These are phyloP conservation scores for Dioctria linearis DNA, from an alignment of 2,888 invertebrate species.

Conservation along the genomic window DNA sequence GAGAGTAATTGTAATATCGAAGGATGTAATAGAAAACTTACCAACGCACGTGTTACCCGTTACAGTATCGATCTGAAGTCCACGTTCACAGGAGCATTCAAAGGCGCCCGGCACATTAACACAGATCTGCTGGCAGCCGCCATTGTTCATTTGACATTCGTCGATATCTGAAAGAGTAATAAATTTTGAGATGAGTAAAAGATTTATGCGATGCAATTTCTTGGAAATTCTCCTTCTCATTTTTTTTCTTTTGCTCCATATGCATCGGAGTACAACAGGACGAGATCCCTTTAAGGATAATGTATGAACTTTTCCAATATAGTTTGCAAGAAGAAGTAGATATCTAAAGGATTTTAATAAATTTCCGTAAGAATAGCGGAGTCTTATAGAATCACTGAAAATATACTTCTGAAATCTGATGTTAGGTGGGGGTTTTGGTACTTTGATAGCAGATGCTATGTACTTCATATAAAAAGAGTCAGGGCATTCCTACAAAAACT, in stretches of 20 bases:
- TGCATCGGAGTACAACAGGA: too few species aligned
- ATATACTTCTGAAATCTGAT: background rate
- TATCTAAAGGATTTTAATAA: constrained; percentile 29
- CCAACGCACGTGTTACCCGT: constrained; percentile 72
- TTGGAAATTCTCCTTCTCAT: background rate
- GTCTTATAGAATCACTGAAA: background rate
- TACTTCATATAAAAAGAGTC: too few species aligned
- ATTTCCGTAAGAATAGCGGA: background rate
- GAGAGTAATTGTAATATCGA: constrained; percentile 22
- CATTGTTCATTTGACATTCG: constrained; percentile 73
- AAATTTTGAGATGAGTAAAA: constrained; percentile 16
- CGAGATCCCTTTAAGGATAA: background rate
- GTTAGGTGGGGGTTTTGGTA: too few species aligned
- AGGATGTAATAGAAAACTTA: constrained; percentile 63
- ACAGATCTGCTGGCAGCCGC: constrained; percentile 74
- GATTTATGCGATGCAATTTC: constrained; percentile 34
- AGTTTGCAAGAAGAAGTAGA: background rate
- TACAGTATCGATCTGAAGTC: constrained; percentile 71
- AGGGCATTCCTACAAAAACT: too few species aligned
- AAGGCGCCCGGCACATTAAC: constrained; percentile 75
- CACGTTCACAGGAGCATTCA: constrained; percentile 73
- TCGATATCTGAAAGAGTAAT: constrained; percentile 72
- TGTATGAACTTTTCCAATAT: constrained; percentile 27
- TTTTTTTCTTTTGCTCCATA: too few species aligned
- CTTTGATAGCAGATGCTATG: too few species aligned